phyloP scores from a whole-genome alignment of 2,888 invertebrate genomes.

The Orthonychiurus folsomi region DNA sequence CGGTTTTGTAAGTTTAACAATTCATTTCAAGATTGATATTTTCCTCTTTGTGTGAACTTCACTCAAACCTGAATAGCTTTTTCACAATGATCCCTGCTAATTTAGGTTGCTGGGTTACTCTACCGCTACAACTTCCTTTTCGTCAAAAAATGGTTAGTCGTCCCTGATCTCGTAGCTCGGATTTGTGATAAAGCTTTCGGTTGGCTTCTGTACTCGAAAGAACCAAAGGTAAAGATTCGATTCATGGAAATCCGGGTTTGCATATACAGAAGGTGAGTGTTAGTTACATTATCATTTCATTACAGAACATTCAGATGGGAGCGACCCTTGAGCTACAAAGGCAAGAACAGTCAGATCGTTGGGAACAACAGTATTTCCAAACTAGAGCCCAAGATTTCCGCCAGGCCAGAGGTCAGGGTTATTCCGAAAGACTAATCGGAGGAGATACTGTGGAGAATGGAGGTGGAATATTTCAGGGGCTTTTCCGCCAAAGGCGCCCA shows the following conservation, averaged over 20 bases:
- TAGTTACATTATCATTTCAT: neutral
- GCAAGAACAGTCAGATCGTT: conserved; percentile 47
- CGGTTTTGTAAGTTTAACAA: no score
- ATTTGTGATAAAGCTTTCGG: conserved; percentile 44
- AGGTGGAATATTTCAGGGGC: conserved; percentile 25
- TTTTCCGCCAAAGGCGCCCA: conserved; percentile 27
- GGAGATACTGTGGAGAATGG: conserved; percentile 21
- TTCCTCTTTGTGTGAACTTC: conserved; percentile 9
- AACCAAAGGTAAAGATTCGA: conserved; percentile 40
- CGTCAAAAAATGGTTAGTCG: conserved; percentile 44
- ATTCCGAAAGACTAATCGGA: conserved; percentile 42
- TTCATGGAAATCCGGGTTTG: neutral
- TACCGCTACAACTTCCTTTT: conserved; percentile 46
- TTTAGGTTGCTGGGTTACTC: conserved; percentile 41
- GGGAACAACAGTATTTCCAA: conserved; percentile 47
- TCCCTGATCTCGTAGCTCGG: conserved; percentile 45
- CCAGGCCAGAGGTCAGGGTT: conserved; percentile 42
- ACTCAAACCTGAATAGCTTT: no score
- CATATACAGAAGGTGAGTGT: neutral
- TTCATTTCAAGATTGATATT: neutral
- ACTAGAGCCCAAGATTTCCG: conserved; percentile 35
- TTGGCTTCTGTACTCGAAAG: conserved; percentile 44
- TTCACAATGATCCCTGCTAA: no score
- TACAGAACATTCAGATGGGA: conserved; percentile 46
- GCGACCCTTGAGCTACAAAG: conserved; percentile 50